A percentile compares a stretch with the other conserved stretches of the same genome.
These are phyloP conservation scores for Mobula hypostoma DNA, from an alignment of 2,113 vertebrate genomes.

Conservation along the genomic window DNA sequence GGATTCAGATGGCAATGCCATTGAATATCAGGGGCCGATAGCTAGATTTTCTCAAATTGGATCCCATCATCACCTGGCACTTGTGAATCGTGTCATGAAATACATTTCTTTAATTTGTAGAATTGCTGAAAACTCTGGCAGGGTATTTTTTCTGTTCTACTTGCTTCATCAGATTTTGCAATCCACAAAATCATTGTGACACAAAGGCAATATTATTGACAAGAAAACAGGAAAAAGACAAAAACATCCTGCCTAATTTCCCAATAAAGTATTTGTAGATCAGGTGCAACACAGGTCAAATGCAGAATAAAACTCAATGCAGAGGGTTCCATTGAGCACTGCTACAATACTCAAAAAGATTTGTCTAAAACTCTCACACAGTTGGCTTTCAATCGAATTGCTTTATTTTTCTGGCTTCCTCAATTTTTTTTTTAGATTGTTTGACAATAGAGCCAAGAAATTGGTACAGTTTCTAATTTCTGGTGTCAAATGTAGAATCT, in stretches of 20 bases:
- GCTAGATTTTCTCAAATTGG: too few relatives aligned
- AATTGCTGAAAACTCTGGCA: background rate
- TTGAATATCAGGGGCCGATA: too few relatives aligned
- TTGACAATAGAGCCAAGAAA: background rate
- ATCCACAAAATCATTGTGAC: background rate
- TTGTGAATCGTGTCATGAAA: background rate
- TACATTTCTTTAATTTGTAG: background rate
- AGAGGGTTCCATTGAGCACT: background rate
- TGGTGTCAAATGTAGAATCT: background rate
- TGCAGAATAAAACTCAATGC: background rate
- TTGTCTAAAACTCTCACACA: background rate
- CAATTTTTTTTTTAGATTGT: background rate
- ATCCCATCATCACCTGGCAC: too few relatives aligned
- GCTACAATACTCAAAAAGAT: background rate
- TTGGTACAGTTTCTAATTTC: background rate
- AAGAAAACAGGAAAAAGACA: background rate
- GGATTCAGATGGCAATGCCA: too few relatives aligned
- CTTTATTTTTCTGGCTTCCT: background rate
- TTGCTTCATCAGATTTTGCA: background rate
- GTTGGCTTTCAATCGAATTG: background rate
- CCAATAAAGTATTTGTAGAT: background rate
- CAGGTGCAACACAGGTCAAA: background rate
- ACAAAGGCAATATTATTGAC: background rate
- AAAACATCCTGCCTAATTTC: background rate
- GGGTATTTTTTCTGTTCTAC: background rate